These are phyloP conservation scores for Lycaena phlaeas DNA, from an alignment of 2,888 invertebrate species.

Conservation along the genomic window DNA sequence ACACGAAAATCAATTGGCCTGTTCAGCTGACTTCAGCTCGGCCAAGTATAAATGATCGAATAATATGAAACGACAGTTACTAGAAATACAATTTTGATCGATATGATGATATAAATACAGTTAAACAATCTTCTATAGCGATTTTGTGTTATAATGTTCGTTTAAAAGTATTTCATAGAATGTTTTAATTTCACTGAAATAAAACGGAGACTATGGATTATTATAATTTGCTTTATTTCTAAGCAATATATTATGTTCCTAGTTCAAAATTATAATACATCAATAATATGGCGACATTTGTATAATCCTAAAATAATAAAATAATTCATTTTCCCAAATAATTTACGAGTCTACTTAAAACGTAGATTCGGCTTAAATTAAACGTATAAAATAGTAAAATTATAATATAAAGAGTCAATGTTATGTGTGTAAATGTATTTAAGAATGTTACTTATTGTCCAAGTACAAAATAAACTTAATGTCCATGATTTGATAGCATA, in stretches of 20 bases:
- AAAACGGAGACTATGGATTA: not conserved
- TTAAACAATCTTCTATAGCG: not conserved
- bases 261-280: conserved; percentile 19
- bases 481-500: no score
- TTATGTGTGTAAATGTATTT: conserved; percentile 1
- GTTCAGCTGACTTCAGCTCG: no score
- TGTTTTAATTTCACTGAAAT: conserved; percentile 6
- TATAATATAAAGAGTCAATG: no score
- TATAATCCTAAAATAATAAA: conserved; percentile 9
- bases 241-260: conserved; percentile 5
- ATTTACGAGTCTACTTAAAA: conserved; percentile 62
- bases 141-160: not conserved
- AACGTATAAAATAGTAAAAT: conserved; percentile 6
- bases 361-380: conserved; percentile 42
- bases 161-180: not conserved
- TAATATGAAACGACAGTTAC: no score
- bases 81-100: not conserved
- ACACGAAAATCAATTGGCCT: no score
- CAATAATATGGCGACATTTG: conserved; percentile 21
- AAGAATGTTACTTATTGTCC: no score
- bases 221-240: not conserved
- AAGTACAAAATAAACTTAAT: not conserved
- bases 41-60: no score
- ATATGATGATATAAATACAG: not conserved
- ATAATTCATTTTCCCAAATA: conserved; percentile 15